Evolutionary conservation across 2,888 invertebrate genomes (phyloP).

Genomic region (Bombyx huttoni): DNA sequence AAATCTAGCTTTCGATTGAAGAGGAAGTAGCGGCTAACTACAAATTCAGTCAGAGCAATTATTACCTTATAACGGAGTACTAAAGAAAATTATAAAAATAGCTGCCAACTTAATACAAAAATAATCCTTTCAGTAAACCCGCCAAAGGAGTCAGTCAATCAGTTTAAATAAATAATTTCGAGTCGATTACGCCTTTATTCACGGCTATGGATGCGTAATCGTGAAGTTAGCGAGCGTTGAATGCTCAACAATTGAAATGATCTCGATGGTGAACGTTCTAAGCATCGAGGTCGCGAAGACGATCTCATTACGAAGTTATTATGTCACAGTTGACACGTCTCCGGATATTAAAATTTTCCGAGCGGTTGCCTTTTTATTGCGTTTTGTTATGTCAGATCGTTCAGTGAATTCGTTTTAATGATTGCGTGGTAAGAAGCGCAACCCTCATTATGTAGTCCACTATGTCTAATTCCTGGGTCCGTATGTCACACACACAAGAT

Average conservation of each 20-base stretch:
- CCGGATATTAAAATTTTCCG: slow-evolving; percentile 40
- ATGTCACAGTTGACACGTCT: slow-evolving; percentile 39
- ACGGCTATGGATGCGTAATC: slow-evolving; percentile 11
- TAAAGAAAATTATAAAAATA: no score
- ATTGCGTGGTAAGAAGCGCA: no score
- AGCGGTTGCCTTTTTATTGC: slow-evolving; percentile 36
- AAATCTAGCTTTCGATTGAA: no score
- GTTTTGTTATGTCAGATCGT: slow-evolving; percentile 10
- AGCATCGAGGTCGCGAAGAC: slow-evolving; percentile 34
- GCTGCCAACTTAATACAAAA: no score
- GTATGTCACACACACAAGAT: no score
- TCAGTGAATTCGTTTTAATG: no score
- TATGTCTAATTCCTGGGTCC: no score
- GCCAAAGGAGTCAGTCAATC: background rate
- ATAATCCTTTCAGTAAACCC: background rate
- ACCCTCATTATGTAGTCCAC: no score
- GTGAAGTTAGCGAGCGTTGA: slow-evolving; percentile 28
- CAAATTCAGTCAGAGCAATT: no score
- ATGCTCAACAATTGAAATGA: slow-evolving; percentile 25
- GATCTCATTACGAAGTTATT: slow-evolving; percentile 35
- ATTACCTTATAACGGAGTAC: no score
- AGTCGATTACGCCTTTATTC: slow-evolving; percentile 7
- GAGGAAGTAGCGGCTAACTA: no score
- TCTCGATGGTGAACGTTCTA: slow-evolving; percentile 38
- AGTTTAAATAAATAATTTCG: background rate